These are phyloP conservation scores for Dryococelus australis DNA, from an alignment of 2,888 invertebrate species.

Conservation along the genomic window DNA sequence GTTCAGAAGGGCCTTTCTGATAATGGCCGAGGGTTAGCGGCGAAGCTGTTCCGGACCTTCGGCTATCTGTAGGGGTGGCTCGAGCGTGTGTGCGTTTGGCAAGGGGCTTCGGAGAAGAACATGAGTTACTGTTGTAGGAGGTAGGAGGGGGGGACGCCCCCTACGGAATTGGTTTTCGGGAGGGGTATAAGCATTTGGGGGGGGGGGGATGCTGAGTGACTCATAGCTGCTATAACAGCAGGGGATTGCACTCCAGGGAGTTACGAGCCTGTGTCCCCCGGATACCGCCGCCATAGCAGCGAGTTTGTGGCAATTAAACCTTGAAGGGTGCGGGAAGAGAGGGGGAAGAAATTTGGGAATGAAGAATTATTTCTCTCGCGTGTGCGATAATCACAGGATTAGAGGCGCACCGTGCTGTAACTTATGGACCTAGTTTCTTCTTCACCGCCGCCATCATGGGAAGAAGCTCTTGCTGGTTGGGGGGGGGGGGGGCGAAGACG, in stretches of 20 bases:
- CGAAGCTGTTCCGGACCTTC: background rate
- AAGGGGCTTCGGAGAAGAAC: background rate
- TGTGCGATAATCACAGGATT: background rate
- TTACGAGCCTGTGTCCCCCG: background rate
- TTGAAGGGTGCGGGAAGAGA: background rate
- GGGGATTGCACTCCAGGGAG: background rate
- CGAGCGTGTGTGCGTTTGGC: background rate
- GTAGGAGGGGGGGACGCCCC: background rate
- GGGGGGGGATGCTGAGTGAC: conserved; percentile 8
- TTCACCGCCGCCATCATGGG: no score
- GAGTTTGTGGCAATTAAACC: background rate
- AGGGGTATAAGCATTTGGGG: background rate
- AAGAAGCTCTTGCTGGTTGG: no score
- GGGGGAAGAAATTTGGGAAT: background rate
- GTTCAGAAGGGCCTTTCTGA: background rate
- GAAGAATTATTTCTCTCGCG: background rate
- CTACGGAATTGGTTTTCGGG: no score
- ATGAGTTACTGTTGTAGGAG: background rate
- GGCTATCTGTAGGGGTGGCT: background rate
- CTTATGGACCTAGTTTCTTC: no score
- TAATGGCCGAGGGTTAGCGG: background rate
- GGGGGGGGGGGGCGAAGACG: no score
- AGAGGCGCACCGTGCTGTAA: no score
- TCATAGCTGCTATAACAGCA: background rate
- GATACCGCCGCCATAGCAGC: background rate